Base-by-base conservation (phyloP, 2,888 invertebrate species). In the Choreutis nemorana region DNA sequence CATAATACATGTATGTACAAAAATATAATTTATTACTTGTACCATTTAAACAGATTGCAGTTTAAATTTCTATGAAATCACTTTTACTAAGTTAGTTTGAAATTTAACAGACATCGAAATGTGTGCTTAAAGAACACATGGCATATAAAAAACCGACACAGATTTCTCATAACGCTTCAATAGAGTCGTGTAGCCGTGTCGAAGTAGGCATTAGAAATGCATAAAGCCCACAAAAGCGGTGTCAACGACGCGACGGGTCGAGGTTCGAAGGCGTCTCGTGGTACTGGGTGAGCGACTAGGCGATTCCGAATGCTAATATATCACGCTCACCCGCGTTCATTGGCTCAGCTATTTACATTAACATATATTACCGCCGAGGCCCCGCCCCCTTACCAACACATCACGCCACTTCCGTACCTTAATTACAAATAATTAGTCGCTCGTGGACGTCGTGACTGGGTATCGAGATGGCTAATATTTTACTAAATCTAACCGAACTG, bases 271-370 rank as follows among this genome's bases (percentile, higher is more conserved):
- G 55, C 41, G 7, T 44, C 44, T 46, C 43, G 45, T 44, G 41
- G 41, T 48, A 50, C 50, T 50, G 48, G 44, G 40, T 36, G 52
- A 61, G 63, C 68, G 70, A 70, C 71, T 70, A 67, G 71, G 56
- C 71, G 67, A 64, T 75, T 72, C 68, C n/a, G 68, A 77, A 77
- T 73, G 72, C 66, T 75, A 78, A 78, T 78, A 77, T 77, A 75
- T 78, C 75, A 77, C 77, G 50, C 58, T 57, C 66, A 66, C 66
- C 60, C 67, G 37, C 57, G 54, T 64, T 66, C 63, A 78, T 78
- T 78, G 77, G 77, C 59, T 51, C 58, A 50, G 61, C 48, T 64
- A 57, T 68, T 67, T 64, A 62, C 65, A 78, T 77, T 73, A 73
- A 65, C 73, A 75, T 75, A 68, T 55, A 61, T 61, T 66, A 57